These are phyloP conservation scores for Dasyornis broadbenti DNA, from an alignment of 2,113 vertebrate genomes.

Conservation along the genomic window DNA sequence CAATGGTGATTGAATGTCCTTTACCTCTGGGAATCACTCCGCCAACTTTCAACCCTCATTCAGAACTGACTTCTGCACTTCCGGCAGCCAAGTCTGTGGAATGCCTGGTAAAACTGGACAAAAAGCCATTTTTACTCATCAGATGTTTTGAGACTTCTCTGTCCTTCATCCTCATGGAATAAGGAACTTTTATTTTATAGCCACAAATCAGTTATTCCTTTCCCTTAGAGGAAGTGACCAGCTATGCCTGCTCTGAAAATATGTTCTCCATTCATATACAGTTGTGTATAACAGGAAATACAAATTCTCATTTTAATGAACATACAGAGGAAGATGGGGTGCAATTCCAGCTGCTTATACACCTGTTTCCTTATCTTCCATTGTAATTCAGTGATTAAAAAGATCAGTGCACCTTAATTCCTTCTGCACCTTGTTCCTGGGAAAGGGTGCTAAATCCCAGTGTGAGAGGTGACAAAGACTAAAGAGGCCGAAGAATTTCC, in stretches of 20 bases:
- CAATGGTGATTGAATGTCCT: not conserved
- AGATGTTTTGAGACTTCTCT: not conserved
- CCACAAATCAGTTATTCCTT: not conserved
- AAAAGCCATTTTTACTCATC: rapidly evolving
- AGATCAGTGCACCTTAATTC: not conserved
- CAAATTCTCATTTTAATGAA: not conserved
- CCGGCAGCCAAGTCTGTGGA: not conserved
- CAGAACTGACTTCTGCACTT: not conserved
- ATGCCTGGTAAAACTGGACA: not conserved
- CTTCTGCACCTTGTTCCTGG: not conserved
- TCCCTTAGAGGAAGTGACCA: not conserved
- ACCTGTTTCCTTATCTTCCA: not conserved
- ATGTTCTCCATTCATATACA: not conserved
- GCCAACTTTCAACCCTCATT: not conserved
- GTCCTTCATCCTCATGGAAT: not conserved
- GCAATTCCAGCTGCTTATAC: not conserved
- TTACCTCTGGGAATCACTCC: not conserved
- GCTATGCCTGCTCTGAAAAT: not conserved
- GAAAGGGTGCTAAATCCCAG: rapidly evolving
- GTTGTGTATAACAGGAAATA: not conserved
- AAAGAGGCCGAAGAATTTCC: not conserved
- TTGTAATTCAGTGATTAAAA: not conserved
- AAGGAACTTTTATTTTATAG: rapidly evolving
- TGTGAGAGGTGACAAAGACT: not conserved
- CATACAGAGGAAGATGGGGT: not conserved